Percentiles rank a stretch among this genome's conserved stretches.
phyloP scores from a whole-genome alignment of 2,113 vertebrate genomes.

The Diphyllodes magnificus region DNA sequence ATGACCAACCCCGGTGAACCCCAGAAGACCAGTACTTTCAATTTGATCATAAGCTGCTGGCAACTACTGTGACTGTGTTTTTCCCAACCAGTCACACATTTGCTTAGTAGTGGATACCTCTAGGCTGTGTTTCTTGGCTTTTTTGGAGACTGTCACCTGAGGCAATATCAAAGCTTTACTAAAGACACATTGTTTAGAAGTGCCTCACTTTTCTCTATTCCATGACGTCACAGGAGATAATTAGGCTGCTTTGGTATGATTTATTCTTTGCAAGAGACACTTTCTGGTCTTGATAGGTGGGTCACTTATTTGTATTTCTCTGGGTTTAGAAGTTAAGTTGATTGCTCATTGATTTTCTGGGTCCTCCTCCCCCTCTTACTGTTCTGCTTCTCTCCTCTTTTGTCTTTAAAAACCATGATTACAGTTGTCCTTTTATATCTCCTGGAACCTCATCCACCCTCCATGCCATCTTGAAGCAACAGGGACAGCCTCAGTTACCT shows the following conservation, averaged over 20 bases:
- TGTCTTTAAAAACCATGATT: background rate
- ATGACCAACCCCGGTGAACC: background rate
- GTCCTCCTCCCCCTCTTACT: background rate
- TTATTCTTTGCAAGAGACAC: background rate
- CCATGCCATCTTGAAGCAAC: background rate
- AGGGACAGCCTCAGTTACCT: background rate
- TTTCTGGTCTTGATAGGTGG: background rate
- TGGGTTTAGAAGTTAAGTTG: background rate
- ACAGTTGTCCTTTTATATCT: background rate
- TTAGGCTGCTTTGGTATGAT: background rate
- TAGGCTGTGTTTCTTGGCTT: background rate
- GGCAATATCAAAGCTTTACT: background rate
- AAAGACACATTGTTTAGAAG: background rate
- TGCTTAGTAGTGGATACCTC: background rate
- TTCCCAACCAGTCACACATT: background rate
- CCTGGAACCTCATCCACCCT: background rate
- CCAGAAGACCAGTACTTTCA: background rate
- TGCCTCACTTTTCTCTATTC: background rate
- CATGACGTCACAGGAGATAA: background rate
- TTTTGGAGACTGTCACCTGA: background rate
- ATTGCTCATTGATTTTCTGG: background rate
- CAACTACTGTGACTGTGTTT: background rate
- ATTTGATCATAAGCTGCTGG: background rate
- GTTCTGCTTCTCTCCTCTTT: background rate
- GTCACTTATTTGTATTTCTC: background rate